Evolutionary conservation across 2,888 invertebrate genomes (phyloP), one percentile per base, ranked within the genome.

Genomic region (Clistopyga incitator): DNA sequence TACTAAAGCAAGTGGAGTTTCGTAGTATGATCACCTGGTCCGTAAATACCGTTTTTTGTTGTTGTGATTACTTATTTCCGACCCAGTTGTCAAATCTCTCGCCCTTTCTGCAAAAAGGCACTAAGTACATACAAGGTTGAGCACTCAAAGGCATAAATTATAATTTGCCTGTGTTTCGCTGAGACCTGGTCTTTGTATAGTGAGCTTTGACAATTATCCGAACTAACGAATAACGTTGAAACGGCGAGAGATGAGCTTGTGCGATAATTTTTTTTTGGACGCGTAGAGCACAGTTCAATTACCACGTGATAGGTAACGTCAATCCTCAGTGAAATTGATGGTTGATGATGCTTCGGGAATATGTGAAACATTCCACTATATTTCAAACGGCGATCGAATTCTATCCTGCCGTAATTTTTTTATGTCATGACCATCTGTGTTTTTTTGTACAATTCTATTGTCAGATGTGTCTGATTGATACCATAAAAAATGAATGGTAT

Each of bases 111-210:
- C 10, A 34, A 34, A 61, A 6, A n/a, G 8, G n/a, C 34, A n/a
- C 34, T 34, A 34, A 34, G n/a, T 29, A 20, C 18, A 64, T 42
- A 65, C 42, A 65, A 42, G 64, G 13, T 13, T 8, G 25, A 45
- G 59, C 29, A 72, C 59, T 59, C 18, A 18, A 59, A 29, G 29
- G 25, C 56, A 47, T 45, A 29, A 59, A 72, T 59, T 47, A 59
- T 47, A 56, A 45, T 72, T 72, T 6, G 8, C 45, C 47, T 45
- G 23, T n/a, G 20, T 18, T 70, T 54, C 18, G 1, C 3, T 18
- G 3, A 6, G 6, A 50, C n/a, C 67, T 10, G n/a, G 38, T 2
- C 6, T 70, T 54, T 29, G 29, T 11, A 25, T 23, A 13, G 4
- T 65, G 6, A 8, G 13, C 47, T 18, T 13, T 34, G 2, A 54